Evolutionary conservation across 2,888 invertebrate species (phyloP), one percentile per base, ranked within the genome.

Genomic region (Odontomyia ornata): DNA sequence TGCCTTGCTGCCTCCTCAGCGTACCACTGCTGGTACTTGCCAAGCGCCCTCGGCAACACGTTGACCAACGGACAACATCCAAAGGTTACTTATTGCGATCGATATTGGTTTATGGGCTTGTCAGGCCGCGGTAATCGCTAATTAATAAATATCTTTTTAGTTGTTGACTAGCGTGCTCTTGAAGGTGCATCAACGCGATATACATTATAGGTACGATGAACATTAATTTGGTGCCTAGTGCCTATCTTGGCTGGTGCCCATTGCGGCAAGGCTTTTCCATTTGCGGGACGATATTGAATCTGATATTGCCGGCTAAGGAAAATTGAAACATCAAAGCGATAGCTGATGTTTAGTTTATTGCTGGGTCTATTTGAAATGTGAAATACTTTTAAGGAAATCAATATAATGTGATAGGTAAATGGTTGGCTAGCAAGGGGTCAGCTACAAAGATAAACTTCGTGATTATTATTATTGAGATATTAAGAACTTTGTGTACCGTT

Each of bases 51-150:
- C 18, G 69, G 25, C 25, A 46, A 69, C 46, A 46, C 46, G 13
- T 46, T 25, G 69, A 7, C 25, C 13, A 69, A 69, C 27, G 69
- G 69, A 46, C 69, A 69, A 47, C 69, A 69, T 69, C 25, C 25
- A 69, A 69, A 69, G 47, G 69, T 69, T 69, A 69, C 69, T 69
- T 69, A 69, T 69, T 69, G 69, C 69, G 69, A 69, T 69, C 69
- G 69, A 69, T 69, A 69, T 69, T 69, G 69, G 69, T 69, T 69
- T 69, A 69, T 69, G 69, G 69, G 69, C 69, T 69, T 69, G 69
- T 69, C 69, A 69, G 69, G 69, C 69, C 69, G 30, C 47, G 47
- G 69, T 69, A 69, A 69, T 69, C 69, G 69, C 69, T 69, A 69
- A 69, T 69, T 69, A 69, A 69, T 69, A 69, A 69, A 69, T 69